Evolutionary conservation across 1,140 invertebrate species (phyloP).

Genomic region (Ceratina calcarata): DNA sequence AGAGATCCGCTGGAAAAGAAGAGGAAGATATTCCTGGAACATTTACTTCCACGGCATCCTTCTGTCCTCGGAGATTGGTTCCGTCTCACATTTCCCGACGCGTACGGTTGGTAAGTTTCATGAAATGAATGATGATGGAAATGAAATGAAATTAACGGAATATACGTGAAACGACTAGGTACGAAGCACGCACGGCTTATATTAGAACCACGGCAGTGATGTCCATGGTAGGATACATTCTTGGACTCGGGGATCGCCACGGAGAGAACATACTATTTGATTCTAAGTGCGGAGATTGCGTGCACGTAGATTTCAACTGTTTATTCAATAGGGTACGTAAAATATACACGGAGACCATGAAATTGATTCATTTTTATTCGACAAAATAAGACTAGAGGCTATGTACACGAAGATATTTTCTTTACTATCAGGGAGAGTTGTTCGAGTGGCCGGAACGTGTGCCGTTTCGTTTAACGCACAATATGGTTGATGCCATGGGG

Average conservation of each 20-base stretch:
- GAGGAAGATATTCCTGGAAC: constrained; percentile 86
- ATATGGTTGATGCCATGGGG: constrained; percentile 98
- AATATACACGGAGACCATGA: not conserved
- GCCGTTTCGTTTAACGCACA: constrained; percentile 97
- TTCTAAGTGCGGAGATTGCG: constrained; percentile 92
- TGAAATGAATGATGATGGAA: constrained; percentile 3
- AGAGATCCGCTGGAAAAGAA: constrained; percentile 87
- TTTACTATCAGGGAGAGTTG: constrained; percentile 85
- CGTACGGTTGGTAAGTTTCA: constrained; percentile 90
- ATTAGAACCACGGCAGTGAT: constrained; percentile 97
- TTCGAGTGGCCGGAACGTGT: constrained; percentile 96
- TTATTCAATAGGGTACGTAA: constrained; percentile 92
- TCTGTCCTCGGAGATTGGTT: constrained; percentile 96
- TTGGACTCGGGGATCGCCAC: constrained; percentile 98
- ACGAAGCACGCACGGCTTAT: constrained; percentile 92
- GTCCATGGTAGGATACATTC: constrained; percentile 98
- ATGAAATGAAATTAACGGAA: not conserved
- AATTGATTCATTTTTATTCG: constrained; percentile 6
- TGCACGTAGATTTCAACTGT: constrained; percentile 99
- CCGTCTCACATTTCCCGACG: constrained; percentile 91
- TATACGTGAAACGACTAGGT: constrained; percentile 78
- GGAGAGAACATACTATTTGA: constrained; percentile 98
- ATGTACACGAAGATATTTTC: not conserved
- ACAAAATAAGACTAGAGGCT: not conserved
- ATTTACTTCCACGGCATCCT: constrained; percentile 88